phyloP scores from a whole-genome alignment of 2,797 vertebrate species.

The Manis pentadactyla region DNA sequence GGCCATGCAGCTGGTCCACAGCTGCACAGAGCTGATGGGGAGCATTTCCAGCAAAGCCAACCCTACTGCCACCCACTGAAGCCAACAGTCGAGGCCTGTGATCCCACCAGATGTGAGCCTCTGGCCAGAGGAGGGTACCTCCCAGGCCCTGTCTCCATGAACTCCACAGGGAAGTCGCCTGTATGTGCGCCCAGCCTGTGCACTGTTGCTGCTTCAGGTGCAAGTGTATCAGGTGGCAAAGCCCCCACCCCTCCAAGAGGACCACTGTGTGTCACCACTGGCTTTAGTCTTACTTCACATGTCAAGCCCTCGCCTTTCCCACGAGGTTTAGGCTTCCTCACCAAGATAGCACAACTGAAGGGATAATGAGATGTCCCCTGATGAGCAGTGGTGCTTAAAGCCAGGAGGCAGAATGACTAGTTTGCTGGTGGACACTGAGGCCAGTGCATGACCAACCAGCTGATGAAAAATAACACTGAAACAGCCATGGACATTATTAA shows the following conservation, averaged over 20 bases:
- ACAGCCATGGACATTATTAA: background rate
- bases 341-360: background rate
- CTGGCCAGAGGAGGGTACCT: background rate
- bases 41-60: background rate
- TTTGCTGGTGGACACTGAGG: background rate
- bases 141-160: background rate
- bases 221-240: background rate
- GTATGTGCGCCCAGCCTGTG: background rate
- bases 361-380: background rate
- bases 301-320: background rate
- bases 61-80: fast-evolving
- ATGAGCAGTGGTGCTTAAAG: background rate
- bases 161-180: background rate
- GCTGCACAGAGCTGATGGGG: background rate
- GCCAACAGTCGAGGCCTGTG: background rate
- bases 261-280: fast-evolving
- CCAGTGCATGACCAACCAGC: background rate
- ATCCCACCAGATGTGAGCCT: background rate
- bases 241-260: background rate
- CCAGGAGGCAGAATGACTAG: background rate
- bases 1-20: background rate
- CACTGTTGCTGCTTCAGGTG: background rate
- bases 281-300: background rate
- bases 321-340: background rate
- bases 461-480: background rate